These are phyloP conservation scores for Pseudochirops cupreus DNA, from an alignment of 2,797 vertebrate species.

Conservation along the genomic window DNA sequence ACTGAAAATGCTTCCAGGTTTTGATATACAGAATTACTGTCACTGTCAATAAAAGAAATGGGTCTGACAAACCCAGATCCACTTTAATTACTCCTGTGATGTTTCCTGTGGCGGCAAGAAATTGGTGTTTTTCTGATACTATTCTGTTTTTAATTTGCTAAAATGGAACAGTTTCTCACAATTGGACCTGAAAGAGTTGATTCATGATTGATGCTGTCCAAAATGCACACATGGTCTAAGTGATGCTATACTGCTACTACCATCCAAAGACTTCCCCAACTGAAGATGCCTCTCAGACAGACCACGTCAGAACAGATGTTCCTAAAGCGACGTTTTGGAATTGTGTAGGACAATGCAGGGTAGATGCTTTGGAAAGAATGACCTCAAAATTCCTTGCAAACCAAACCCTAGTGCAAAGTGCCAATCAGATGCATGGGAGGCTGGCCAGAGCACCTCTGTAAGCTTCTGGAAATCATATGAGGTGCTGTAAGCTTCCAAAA, in stretches of 20 bases:
- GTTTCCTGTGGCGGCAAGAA: constrained; percentile 72
- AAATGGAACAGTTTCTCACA: constrained; percentile 66
- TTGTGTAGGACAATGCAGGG: background rate
- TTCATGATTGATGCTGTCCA: constrained; percentile 53
- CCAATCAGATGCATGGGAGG: background rate
- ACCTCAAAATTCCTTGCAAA: background rate
- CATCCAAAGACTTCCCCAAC: constrained; percentile 18
- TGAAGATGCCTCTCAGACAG: background rate
- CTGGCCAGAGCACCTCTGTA: background rate
- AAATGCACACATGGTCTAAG: constrained; percentile 26
- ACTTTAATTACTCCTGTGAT: constrained; percentile 83
- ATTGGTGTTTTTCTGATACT: constrained; percentile 74
- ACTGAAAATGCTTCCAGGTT: constrained; percentile 75
- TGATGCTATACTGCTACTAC: background rate
- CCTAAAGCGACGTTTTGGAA: background rate
- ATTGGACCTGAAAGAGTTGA: constrained; percentile 59
- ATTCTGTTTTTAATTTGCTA: constrained; percentile 80
- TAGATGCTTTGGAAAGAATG: background rate
- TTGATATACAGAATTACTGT: constrained; percentile 83
- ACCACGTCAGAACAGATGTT: background rate
- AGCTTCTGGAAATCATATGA: constrained; percentile 44
- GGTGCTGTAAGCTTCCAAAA: constrained; percentile 15
- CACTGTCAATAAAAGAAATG: constrained; percentile 83
- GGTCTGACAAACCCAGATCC: constrained; percentile 77
- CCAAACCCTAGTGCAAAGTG: background rate